Base-by-base conservation (phyloP, 2,113 vertebrate genomes). In the Phrynosoma blainvillii region DNA sequence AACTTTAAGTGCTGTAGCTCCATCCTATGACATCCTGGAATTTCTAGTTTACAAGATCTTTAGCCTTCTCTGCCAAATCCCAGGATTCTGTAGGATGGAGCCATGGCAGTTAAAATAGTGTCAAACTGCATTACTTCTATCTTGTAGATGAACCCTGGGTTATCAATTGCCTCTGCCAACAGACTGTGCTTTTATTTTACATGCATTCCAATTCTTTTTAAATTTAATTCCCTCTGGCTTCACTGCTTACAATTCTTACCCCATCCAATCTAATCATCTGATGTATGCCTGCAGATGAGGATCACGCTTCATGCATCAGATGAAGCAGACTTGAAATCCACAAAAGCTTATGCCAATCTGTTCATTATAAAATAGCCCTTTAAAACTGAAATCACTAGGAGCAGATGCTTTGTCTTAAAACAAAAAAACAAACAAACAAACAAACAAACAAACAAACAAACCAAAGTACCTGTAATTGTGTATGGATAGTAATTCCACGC, bases 401-500 rank as follows among this genome's bases (percentile, higher is more conserved):
- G 40, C 68, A 56, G 54, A 11, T 56, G n/a, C 9, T 56, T 74
- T 56, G 21, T 56, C 56, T 56, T 62, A 79, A 52, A 52, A 79
- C 5, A 10, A 30, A 30, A 79, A 52, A 52, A 79, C 5, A 10
- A 30, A 30, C 9, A 25, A 27, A 70, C 2, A 42, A 79, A 56
- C 40, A 77, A 7, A 65, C 5, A 10, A 30, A 30, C 9, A 25
- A 27, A 70, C 2, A 42, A 79, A 56, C 40, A 77, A 7, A 14
- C 14, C 75, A 70, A 84, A 97, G 98, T 95, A 99, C 99, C 99
- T 96, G 99, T 99, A 92, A 99, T 97, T 82, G 98, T 99, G 88
- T 99, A 99, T 54, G 98, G 99, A 88, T 99, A 99, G 85, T 99
- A 99, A 97, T 99, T 99, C 98, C 98, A 99, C 0, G 98, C 98